Conservation (phyloP, 2,113 vertebrate species). For the Perca flavescens region DNA sequence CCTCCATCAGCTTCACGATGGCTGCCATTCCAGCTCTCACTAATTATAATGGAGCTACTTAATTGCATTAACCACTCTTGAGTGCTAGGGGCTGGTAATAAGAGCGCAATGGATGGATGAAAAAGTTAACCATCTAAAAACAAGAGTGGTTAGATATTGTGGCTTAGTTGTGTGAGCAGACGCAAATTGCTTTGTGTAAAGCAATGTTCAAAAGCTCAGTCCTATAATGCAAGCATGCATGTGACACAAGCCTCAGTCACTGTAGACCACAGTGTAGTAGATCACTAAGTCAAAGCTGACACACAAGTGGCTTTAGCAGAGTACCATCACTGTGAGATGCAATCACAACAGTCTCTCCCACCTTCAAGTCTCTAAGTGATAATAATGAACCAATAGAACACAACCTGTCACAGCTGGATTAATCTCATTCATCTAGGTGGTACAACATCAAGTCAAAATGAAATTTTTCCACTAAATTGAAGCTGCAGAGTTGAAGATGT, state of each 20-base stretch:
- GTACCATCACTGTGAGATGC: background rate
- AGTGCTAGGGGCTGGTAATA: conserved; percentile 53
- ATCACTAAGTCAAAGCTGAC: background rate
- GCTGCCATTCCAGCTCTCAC: conserved; percentile 33
- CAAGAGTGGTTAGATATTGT: conserved; percentile 5
- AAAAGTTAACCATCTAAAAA: conserved; percentile 42
- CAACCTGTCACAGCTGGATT: background rate
- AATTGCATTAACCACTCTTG: conserved; percentile 55
- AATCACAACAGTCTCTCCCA: background rate
- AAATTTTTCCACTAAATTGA: conserved; percentile 7
- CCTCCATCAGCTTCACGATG: conserved; percentile 31
- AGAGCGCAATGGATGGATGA: conserved; percentile 33
- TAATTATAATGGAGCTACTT: conserved; percentile 60
- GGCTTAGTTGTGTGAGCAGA: conserved; percentile 2
- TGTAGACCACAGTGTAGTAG: background rate
- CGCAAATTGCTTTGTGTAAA: conserved; percentile 2
- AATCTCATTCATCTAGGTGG: background rate
- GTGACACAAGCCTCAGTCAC: background rate
- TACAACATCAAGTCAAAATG: background rate
- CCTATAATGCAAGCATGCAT: background rate
- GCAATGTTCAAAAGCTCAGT: background rate
- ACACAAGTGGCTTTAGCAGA: background rate
- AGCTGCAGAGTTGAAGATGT: background rate
- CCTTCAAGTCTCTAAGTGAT: background rate
- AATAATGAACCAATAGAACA: conserved; percentile 11